These are phyloP conservation scores for Lucilia cuprina DNA, from an alignment of 1,140 invertebrate genomes.

Conservation along the genomic window DNA sequence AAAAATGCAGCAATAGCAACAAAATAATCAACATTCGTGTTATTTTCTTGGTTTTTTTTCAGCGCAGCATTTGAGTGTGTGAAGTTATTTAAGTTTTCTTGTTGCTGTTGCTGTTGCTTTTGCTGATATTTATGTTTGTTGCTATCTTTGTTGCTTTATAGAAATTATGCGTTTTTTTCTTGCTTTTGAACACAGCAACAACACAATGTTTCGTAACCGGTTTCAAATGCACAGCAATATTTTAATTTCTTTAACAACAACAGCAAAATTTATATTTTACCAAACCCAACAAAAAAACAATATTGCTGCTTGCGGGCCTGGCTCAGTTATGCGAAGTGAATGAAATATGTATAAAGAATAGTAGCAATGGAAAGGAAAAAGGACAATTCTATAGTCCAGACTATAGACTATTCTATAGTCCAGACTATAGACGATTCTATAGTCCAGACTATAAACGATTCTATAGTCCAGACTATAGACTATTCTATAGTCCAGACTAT, in stretches of 20 bases:
- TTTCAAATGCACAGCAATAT: constrained; percentile 15
- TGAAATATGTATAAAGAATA: no score
- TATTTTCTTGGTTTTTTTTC: neutral
- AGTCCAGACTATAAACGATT: no score
- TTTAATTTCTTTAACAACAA: neutral
- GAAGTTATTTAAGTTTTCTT: neutral
- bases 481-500: no score
- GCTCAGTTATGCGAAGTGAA: no score
- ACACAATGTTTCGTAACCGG: constrained; percentile 26
- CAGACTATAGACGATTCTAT: no score
- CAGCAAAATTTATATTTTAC: neutral
- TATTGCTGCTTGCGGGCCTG: neutral
- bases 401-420: no score
- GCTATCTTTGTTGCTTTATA: neutral
- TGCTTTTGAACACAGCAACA: neutral
- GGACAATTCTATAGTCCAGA: no score
- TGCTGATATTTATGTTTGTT: neutral
- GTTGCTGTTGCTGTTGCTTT: neutral
- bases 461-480: no score
- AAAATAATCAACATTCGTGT: neutral
- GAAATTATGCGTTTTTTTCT: constrained; percentile 33
- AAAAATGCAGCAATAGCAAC: neutral
- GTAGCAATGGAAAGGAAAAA: no score
- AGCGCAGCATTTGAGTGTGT: neutral
- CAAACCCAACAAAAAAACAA: neutral